Evolutionary conservation across 2,888 invertebrate genomes (phyloP), one percentile per base, ranked within the genome.

Genomic region (Myopa testacea): DNA sequence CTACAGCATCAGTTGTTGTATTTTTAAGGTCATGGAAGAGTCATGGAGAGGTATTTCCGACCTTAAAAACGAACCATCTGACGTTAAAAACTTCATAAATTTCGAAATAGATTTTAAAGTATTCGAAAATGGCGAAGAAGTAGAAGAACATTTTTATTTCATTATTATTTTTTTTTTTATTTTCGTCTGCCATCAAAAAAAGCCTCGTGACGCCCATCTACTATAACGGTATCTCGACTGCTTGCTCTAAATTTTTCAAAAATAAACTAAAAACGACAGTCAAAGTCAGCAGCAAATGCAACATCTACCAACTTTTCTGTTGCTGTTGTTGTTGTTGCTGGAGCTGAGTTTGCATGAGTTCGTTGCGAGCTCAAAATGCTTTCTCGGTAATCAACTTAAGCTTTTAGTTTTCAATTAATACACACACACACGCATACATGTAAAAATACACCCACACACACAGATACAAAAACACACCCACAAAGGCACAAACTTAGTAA

Each of bases 321-420:
- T 60, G 58, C 10, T 34, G 72, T 40, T 60, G n/a, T 10, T 58
- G 8, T 16, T 71, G 58, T 37, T 34, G 38, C 38, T 71, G 52
- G n/a, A n/a, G 10, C 26, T 16, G 16, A 69, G 50, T 50, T 69
- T 50, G 50, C 37, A 58, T 55, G 26, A 71, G 34, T 71, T 71
- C 37, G 4, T 16, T 26, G n/a, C 71, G 38, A 26, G 38, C 34
- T 19, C 69, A 50, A 69, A 69, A 34, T 50, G 69, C 38, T 69
- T 26, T 19, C 45, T 19, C 50, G 10, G 71, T 71, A 71, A 71
- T 71, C 26, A 38, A 71, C 26, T 71, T 38, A 71, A 58, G 71
- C 34, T 38, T 71, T 71, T 58, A 71, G 71, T 71, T 71, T 71
- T 37, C 71, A 69, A 71, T 71, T 71, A 71, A 71, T 19, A 38